phyloP scores from a whole-genome alignment of 2,888 invertebrate species.

The Desoria tigrina region DNA sequence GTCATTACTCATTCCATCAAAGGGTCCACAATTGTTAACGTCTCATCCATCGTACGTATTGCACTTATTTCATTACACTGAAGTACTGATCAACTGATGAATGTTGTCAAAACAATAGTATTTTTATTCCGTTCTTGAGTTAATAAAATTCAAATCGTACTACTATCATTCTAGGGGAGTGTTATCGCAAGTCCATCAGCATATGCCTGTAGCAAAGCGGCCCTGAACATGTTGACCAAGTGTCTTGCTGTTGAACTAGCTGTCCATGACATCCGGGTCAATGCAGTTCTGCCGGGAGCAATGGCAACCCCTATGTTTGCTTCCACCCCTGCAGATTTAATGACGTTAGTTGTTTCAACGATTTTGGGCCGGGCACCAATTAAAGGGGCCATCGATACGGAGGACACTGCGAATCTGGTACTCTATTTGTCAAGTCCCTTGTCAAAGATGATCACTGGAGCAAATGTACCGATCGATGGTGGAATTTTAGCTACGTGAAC shows the following conservation, averaged over 20 bases:
- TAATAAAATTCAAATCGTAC: too few relatives aligned
- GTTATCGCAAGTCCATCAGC: not conserved
- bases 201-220: slow-evolving; percentile 28
- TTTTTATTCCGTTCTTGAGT: too few relatives aligned
- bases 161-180: too few relatives aligned
- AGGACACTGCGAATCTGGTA: slow-evolving; percentile 28
- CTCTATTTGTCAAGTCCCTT: slow-evolving; percentile 33
- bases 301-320: slow-evolving; percentile 17
- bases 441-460: slow-evolving; percentile 30
- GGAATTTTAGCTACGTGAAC: slow-evolving; percentile 17
- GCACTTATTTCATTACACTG: too few relatives aligned
- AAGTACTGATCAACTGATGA: too few relatives aligned
- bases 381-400: slow-evolving; percentile 2
- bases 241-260: slow-evolving; percentile 26
- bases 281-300: not conserved
- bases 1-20: not conserved
- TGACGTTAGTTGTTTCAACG: slow-evolving; percentile 11
- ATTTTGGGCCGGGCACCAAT: slow-evolving; percentile 11
- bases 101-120: too few relatives aligned
- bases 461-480: slow-evolving; percentile 29
- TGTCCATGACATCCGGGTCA: slow-evolving; percentile 20
- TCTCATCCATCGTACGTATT: not conserved
- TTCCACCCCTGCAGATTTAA: not conserved
- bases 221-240: slow-evolving; percentile 24
- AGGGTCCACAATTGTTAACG: not conserved